Percentiles rank a stretch among this genome's conserved stretches.
phyloP scores from a whole-genome alignment of 2,113 vertebrate species.

The Indicator indicator region DNA sequence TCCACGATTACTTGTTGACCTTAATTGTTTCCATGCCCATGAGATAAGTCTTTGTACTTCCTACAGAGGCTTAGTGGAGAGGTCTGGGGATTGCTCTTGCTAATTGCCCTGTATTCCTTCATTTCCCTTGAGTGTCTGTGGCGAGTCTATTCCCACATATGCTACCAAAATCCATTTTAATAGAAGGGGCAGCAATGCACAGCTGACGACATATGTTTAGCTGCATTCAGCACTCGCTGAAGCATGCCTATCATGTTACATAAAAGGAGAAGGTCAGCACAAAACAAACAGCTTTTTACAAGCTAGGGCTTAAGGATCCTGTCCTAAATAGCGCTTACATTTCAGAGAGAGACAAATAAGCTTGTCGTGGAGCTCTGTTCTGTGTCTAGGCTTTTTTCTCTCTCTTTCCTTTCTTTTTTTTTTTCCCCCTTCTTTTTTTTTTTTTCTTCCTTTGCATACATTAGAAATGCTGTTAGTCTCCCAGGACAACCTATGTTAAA shows the following conservation, averaged over 20 bases:
- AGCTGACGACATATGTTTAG: conserved; percentile 79
- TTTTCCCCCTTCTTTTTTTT: not conserved
- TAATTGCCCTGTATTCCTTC: conserved; percentile 78
- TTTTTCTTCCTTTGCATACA: conserved; percentile 20
- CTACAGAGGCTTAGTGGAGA: conserved; percentile 50
- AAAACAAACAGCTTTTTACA: conserved; percentile 80
- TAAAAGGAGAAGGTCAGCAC: conserved; percentile 75
- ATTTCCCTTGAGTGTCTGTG: conserved; percentile 67
- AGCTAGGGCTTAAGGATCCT: conserved; percentile 64
- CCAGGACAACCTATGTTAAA: conserved; percentile 71
- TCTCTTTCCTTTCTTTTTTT: not conserved
- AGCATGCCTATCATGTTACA: conserved; percentile 74
- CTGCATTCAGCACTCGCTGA: conserved; percentile 64
- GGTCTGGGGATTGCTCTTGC: conserved; percentile 63
- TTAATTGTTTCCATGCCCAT: conserved; percentile 82
- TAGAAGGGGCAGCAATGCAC: conserved; percentile 68
- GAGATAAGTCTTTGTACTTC: conserved; percentile 74
- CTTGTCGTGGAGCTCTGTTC: conserved; percentile 37
- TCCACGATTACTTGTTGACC: conserved; percentile 78
- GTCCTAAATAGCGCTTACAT: conserved; percentile 61
- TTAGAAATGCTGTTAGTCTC: conserved; percentile 64
- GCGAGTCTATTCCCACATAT: conserved; percentile 75
- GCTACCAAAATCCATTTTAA: conserved; percentile 75
- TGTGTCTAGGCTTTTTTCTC: not conserved
- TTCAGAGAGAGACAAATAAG: conserved; percentile 40